phyloP scores from a whole-genome alignment of 2,113 vertebrate species.

The Eclectus roratus region DNA sequence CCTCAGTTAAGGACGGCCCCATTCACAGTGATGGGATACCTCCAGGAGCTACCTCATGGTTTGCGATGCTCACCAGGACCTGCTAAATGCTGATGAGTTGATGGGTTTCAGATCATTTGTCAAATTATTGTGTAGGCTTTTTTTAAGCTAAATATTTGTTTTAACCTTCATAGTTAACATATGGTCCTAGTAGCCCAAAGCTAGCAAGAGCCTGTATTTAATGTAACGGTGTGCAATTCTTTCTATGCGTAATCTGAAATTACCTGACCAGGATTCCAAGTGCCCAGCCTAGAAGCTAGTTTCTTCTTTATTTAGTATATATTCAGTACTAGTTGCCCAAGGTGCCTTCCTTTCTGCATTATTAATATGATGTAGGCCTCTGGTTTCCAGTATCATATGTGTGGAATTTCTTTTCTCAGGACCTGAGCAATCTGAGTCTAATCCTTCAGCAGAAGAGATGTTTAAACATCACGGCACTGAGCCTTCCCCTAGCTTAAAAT shows the following conservation, averaged over 20 bases:
- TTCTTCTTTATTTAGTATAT: conserved; percentile 47
- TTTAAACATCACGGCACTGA: conserved; percentile 18
- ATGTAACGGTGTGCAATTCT: conserved; percentile 30
- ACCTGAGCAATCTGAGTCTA: conserved; percentile 55
- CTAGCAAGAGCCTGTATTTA: conserved; percentile 43
- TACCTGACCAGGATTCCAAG: conserved; percentile 8
- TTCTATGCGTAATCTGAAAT: conserved; percentile 63
- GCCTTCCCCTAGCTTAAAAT: conserved; percentile 6
- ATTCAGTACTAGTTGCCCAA: conserved; percentile 34
- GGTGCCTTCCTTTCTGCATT: conserved; percentile 63
- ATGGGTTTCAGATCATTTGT: background rate
- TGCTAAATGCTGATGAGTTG: background rate
- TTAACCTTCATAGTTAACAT: conserved; percentile 26
- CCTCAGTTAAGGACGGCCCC: fast-evolving
- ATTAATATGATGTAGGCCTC: conserved; percentile 56
- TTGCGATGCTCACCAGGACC: background rate
- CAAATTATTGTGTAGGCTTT: background rate
- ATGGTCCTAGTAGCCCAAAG: conserved; percentile 13
- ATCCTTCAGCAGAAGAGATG: conserved; percentile 51
- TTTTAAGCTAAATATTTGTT: background rate
- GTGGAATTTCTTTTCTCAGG: conserved; percentile 64
- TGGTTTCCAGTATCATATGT: conserved; percentile 54
- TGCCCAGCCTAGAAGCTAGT: background rate
- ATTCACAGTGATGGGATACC: background rate
- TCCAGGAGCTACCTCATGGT: background rate